Percentiles rank a stretch among this genome's conserved stretches.
phyloP scores from a whole-genome alignment of 2,113 vertebrate species.

The Sclerurus mexicanus region DNA sequence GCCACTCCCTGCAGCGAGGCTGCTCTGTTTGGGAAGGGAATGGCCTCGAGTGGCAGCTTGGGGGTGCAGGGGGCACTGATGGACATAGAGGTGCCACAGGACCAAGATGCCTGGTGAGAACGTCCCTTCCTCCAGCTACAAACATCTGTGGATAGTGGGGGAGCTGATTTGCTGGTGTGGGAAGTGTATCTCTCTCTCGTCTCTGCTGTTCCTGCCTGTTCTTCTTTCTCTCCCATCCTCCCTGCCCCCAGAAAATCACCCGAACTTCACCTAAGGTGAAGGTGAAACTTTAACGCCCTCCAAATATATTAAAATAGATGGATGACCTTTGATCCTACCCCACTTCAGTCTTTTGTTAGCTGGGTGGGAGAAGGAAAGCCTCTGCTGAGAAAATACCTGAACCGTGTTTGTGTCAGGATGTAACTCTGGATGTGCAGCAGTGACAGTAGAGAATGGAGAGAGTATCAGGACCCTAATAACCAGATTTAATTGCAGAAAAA shows the following conservation, averaged over 20 bases:
- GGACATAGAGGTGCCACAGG: background rate
- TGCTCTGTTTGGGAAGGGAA: background rate
- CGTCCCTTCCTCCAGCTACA: background rate
- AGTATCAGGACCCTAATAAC: background rate
- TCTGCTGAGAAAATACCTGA: background rate
- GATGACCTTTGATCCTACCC: background rate
- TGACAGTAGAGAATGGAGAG: rapidly evolving
- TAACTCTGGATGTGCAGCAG: background rate
- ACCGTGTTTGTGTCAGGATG: background rate
- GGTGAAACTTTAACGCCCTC: background rate
- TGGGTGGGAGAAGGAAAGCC: background rate
- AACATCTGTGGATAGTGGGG: rapidly evolving
- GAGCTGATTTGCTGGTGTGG: background rate
- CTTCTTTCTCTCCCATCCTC: background rate
- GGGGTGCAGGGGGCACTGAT: rapidly evolving
- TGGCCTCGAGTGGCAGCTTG: background rate
- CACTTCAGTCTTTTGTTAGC: background rate
- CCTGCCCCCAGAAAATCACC: background rate
- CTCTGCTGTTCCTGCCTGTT: background rate
- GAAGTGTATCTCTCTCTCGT: background rate
- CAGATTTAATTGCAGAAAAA: background rate
- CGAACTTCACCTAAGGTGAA: background rate
- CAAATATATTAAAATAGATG: background rate
- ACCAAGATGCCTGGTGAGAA: background rate
- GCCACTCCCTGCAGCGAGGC: background rate